Base-by-base conservation (phyloP, 2,113 vertebrate genomes). In the Chaetodon auriga region DNA sequence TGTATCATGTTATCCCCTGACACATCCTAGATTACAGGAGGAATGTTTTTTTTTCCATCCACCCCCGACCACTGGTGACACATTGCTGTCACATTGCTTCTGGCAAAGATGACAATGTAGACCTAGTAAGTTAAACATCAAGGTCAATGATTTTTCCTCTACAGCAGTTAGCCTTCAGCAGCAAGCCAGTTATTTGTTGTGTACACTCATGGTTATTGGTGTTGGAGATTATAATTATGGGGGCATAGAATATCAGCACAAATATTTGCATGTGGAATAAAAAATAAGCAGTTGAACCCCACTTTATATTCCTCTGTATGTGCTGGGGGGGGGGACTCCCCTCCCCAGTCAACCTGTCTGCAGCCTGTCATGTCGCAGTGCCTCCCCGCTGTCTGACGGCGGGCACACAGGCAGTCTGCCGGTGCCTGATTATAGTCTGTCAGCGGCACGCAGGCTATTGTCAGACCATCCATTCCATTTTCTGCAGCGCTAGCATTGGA, bases 401-500 rank as follows among this genome's bases (percentile, higher is more conserved):
- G 7, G 55, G 54, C 58, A 72, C 77, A 49, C 68, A 62, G 51
- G 71, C 45, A 14, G 58, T 75, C 69, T 74, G 85, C 69, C 60
- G 19, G 13, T n/a, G 43, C 75, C 75, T 78, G 87, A 90, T 90
- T 88, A 66, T 79, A 76, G 71, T 75, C 81, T 80, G 68, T 81
- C 64, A 78, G 86, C n/a, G 66, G 82, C 83, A 77, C 80, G 41
- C 57, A 0, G 88, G 46, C 82, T 53, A 77, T 94, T 94, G 91
- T 93, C 77, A 68, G 68, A 70, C 68, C 58, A 46, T 83, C 90
- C 82, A 88, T 92, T 92, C 87, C 72, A 65, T 71, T 86, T 87
- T 92, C 21, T 84, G 84, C 84, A 63, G 71, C 8, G 84, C 72
- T 68, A 54, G 86, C 80, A 25, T 90, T 93, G 92, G 91, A 89